Conservation (phyloP, 2,888 invertebrate species). For the Hirudinaria manillensis region DNA sequence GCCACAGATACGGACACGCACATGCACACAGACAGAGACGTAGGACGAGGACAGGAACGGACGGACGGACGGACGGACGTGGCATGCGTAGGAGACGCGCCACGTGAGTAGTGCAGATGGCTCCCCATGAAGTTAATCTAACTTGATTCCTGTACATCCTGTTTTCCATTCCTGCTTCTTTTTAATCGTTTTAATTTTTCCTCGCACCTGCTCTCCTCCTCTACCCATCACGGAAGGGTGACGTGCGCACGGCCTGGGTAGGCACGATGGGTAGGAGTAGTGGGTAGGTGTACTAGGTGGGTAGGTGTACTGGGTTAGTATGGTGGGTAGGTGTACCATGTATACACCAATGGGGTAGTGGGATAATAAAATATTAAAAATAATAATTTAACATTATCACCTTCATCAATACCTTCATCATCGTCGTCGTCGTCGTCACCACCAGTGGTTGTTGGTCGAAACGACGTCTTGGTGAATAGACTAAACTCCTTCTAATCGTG, state of each 20-base stretch:
- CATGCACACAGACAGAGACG: neutral
- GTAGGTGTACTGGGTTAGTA: too few species aligned
- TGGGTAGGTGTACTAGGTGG: too few species aligned
- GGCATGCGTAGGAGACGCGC: too few species aligned
- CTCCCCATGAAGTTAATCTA: constrained; percentile 12
- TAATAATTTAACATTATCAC: neutral
- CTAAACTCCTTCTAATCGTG: too few species aligned
- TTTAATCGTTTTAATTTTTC: constrained; percentile 19
- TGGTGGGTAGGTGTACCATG: too few species aligned
- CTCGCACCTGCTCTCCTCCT: neutral
- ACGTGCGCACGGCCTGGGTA: too few species aligned
- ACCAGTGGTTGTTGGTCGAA: neutral
- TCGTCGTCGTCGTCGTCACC: neutral
- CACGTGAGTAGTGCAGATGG: constrained; percentile 5
- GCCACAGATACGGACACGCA: too few species aligned
- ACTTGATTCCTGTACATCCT: constrained; percentile 15
- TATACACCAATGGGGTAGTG: too few species aligned
- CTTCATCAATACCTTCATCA: neutral
- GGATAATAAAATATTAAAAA: too few species aligned
- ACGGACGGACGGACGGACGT: neutral
- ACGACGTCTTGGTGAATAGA: neutral
- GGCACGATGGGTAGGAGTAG: too few species aligned
- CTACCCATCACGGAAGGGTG: neutral
- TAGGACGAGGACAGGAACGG: neutral
- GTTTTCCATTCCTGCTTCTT: constrained; percentile 12